Evolutionary conservation across 2,113 vertebrate genomes (phyloP).

Genomic region (Antennarius striatus): DNA sequence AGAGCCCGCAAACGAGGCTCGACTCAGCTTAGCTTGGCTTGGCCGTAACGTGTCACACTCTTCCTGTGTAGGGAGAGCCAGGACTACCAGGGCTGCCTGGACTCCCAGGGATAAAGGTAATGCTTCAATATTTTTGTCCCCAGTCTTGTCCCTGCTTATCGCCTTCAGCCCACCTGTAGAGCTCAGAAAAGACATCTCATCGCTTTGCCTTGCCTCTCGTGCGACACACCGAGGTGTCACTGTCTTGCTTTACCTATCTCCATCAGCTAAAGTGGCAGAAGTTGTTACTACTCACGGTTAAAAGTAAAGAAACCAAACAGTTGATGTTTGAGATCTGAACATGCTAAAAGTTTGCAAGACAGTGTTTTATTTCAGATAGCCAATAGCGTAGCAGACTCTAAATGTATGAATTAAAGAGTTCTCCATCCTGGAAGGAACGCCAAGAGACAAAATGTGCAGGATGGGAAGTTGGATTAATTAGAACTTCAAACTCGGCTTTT

Average conservation of each 20-base stretch:
- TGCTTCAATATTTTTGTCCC: conserved; percentile 72
- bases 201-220: conserved; percentile 4
- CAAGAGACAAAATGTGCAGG: no score
- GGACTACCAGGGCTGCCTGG: conserved; percentile 99
- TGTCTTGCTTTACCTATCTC: conserved; percentile 12
- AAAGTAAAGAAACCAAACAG: no score
- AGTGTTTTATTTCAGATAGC: no score
- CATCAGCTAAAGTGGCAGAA: conserved; percentile 30
- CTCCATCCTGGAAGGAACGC: no score
- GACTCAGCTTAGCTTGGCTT: conserved; percentile 74
- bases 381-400: no score
- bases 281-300: not conserved
- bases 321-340: no score
- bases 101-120: conserved; percentile 99
- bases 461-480: no score
- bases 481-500: no score
- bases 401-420: no score
- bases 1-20: conserved; percentile 54
- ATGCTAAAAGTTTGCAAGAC: no score
- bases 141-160: conserved; percentile 53
- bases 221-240: conserved; percentile 11
- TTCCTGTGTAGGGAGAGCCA: conserved; percentile 98
- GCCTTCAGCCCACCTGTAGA: conserved; percentile 23
- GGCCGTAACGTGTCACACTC: conserved; percentile 92
- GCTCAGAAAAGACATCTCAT: conserved; percentile 3